Conservation (phyloP, 2,888 invertebrate species). For the Stegana nigrithorax region DNA sequence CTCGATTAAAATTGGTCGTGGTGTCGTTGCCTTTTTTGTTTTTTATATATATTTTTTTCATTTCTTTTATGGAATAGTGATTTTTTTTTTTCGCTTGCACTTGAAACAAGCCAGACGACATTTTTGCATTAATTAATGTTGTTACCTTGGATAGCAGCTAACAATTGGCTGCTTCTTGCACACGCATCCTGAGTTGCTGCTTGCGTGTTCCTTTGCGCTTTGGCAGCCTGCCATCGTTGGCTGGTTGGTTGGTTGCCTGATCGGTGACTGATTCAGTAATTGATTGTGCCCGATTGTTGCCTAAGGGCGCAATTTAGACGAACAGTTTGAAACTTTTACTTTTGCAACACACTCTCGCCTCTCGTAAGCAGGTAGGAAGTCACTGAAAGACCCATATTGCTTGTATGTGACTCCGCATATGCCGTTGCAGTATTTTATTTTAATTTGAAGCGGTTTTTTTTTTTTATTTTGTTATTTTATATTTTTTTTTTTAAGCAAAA, state of each 20-base stretch:
- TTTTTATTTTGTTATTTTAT: too few relatives aligned
- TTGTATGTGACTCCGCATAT: too few relatives aligned
- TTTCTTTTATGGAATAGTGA: too few relatives aligned
- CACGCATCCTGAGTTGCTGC: too few relatives aligned
- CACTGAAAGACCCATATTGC: background rate
- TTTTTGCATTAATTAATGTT: slow-evolving; percentile 16
- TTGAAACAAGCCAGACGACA: slow-evolving; percentile 8
- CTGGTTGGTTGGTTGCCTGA: slow-evolving; percentile 30
- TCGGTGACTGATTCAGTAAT: slow-evolving; percentile 56
- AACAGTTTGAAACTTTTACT: slow-evolving; percentile 47
- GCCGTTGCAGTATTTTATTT: background rate
- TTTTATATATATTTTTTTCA: too few relatives aligned
- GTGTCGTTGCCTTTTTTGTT: background rate
- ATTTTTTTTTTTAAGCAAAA: slow-evolving; percentile 28
- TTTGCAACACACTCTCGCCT: slow-evolving; percentile 28
- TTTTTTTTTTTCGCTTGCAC: background rate
- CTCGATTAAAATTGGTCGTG: background rate
- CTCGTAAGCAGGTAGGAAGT: background rate
- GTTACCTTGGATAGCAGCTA: background rate
- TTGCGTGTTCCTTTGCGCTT: slow-evolving; percentile 4
- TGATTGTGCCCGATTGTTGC: slow-evolving; percentile 41
- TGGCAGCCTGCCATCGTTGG: background rate
- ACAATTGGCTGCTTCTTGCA: background rate
- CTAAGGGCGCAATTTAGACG: slow-evolving; percentile 50
- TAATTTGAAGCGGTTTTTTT: background rate